Conservation (phyloP, 2,888 invertebrate genomes). For the Brachypalpus laphriformis region DNA sequence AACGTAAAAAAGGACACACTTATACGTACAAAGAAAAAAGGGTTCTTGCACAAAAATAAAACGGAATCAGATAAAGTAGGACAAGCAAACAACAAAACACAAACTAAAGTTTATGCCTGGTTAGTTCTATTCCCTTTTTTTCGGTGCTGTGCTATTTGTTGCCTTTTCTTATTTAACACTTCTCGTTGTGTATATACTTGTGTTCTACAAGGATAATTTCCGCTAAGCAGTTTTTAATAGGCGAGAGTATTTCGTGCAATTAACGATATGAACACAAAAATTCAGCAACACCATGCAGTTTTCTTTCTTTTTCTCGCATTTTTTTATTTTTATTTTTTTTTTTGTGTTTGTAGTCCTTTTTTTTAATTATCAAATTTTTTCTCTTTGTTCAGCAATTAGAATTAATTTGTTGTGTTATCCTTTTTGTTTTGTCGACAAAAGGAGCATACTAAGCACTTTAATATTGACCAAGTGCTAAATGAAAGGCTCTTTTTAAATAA, state of each 20-base stretch:
- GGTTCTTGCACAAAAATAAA: background rate
- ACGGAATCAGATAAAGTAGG: conserved; percentile 56
- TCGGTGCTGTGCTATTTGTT: conserved; percentile 28
- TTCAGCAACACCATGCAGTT: conserved; percentile 47
- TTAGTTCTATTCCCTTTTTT: conserved; percentile 45
- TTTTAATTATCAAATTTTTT: conserved; percentile 63
- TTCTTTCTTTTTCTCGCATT: background rate
- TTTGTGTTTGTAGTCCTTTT: conserved; percentile 42
- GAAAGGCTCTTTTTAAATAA: background rate
- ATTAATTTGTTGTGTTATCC: conserved; percentile 61
- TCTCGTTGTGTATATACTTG: conserved; percentile 40
- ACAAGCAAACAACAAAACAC: conserved; percentile 53
- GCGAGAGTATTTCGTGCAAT: conserved; percentile 63
- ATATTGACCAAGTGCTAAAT: conserved; percentile 32
- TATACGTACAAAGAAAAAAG: conserved; percentile 4
- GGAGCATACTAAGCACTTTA: background rate
- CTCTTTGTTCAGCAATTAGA: conserved; percentile 64
- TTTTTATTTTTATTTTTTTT: background rate
- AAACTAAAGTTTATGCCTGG: conserved; percentile 62
- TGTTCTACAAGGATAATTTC: conserved; percentile 70
- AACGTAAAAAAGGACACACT: background rate
- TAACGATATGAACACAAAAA: conserved; percentile 62
- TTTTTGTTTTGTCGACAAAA: background rate
- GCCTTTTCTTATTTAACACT: conserved; percentile 46
- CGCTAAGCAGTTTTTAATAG: conserved; percentile 70